Evolutionary conservation across 2,888 invertebrate species (phyloP).

Genomic region (Papilio elwesi): DNA sequence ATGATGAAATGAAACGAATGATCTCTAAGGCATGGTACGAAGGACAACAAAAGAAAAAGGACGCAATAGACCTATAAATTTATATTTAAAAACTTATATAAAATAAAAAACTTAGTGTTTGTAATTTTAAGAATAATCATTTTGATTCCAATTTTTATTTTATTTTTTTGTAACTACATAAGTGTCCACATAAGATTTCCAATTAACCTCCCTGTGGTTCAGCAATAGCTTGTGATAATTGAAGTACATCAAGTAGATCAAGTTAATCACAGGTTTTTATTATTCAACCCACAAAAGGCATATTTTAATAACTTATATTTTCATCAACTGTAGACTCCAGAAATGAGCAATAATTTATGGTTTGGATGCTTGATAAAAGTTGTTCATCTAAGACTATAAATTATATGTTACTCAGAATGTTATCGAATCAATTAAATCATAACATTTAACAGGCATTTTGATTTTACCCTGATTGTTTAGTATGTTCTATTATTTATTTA

Average conservation of each 20-base stretch:
- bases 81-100: slow-evolving; percentile 18
- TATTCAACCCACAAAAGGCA: neutral
- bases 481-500: too few relatives aligned
- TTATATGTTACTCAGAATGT: neutral
- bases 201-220: too few relatives aligned
- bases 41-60: slow-evolving; percentile 87
- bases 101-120: too few relatives aligned
- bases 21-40: slow-evolving; percentile 97
- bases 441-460: neutral
- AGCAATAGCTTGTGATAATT: too few relatives aligned
- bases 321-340: neutral
- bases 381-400: neutral
- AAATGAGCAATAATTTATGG: neutral
- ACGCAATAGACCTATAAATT: slow-evolving; percentile 65
- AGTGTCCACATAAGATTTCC: too few relatives aligned
- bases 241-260: too few relatives aligned
- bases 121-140: slow-evolving; percentile 10
- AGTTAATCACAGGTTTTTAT: neutral
- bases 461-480: neutral
- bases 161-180: too few relatives aligned
- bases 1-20: slow-evolving; percentile 96
- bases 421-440: neutral
- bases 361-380: neutral
- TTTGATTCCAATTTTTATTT: neutral
- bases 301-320: neutral